Base-by-base conservation (phyloP, 2,113 vertebrate species). In the Probosciger aterrimus region DNA sequence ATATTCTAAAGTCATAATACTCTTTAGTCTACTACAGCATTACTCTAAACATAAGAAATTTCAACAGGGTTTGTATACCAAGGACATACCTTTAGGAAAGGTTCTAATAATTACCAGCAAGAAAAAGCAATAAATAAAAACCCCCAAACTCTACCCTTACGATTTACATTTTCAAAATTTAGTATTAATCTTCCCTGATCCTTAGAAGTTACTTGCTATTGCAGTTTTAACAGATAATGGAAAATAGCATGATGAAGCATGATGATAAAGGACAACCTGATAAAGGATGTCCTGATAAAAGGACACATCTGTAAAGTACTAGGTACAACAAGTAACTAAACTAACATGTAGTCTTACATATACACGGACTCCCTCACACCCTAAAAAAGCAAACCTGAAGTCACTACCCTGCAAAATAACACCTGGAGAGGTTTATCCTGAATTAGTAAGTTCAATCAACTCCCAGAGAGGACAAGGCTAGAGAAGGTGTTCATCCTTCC, bases 291-390 rank as follows among this genome's bases (percentile, higher is more conserved):
- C 57, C 57, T 59, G 57, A 59, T 35, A 59, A 24, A 59, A 59
- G 22, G 9, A 35, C 57, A 59, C 9, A 78, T 18, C 41, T 70
- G 4, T 59, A 31, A 69, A 90, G 23, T 13, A 69, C 4, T 12
- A 15, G 17, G 18, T 79, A 4, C 7, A 62, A n/a, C 18, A 64
- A 71, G 11, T 37, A 82, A 79, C 12, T 52, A 28, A 78, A 60
- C 27, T 53, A 53, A 84, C 39, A 37, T 6, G 35, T 10, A 71
- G 9, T 67, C 59, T 62, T 59, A 7, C 2, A 18, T 13, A 5
- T 35, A 68, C 16, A 44, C 1, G 0, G 27, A 50, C 43, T 37
- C 46, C 12, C 24, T 39, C 41, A 18, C 8, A 23, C 1, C 1
- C n/a, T 31, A 78, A 41, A 77, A 83, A 74, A 91, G 31, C 9